Base-by-base conservation (phyloP, 2,888 invertebrate genomes). In the Aphelenchoides bicaudatus region DNA sequence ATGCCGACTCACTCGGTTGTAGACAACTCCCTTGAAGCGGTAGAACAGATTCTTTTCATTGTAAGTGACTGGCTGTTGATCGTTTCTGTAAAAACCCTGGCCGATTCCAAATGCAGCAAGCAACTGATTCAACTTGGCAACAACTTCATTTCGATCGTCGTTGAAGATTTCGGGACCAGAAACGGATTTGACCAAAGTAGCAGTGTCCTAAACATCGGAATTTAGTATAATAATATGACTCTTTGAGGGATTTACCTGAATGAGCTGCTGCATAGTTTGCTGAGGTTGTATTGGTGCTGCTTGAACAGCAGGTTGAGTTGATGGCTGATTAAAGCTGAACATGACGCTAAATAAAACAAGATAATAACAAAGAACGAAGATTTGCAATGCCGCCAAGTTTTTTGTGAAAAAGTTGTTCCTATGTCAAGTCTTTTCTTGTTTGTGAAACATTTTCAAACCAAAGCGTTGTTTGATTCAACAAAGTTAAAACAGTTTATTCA, bases 111-210 rank as follows among this genome's bases (percentile, higher is more conserved):
- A 88, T 63, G 87, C 85, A 0, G 89, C 89, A 81, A 94, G 93
- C 49, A 96, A 83, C 74, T 91, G 87, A 80, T 98, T 98, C 88
- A 92, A 92, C 78, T 89, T 88, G 2, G 91, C 90, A 29, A 98
- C 84, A 28, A 91, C 88, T 59, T 87, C 87, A 79, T 98, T 96
- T 31, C 94, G 84, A 79, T 98, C 96, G 80, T 98, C 96, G 16
- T 91, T 91, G 79, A 89, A 96, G 49, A 94, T 72, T 56, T 79
- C 78, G 0, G 83, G 84, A 48, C 79, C 66, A 1, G 80, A 78
- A 3, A 83, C 75, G 2, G 83, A 62, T 6, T 59, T 57, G 8
- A 61, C 59, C 21, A 68, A 31, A 13, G 63, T 56, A 19, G 63
- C 59, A 23, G 65, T 48, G 48, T 70, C 59, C 69, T 69, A 51